These are phyloP conservation scores for Helicoverpa assulta DNA, from an alignment of 2,888 invertebrate genomes.

Conservation along the genomic window DNA sequence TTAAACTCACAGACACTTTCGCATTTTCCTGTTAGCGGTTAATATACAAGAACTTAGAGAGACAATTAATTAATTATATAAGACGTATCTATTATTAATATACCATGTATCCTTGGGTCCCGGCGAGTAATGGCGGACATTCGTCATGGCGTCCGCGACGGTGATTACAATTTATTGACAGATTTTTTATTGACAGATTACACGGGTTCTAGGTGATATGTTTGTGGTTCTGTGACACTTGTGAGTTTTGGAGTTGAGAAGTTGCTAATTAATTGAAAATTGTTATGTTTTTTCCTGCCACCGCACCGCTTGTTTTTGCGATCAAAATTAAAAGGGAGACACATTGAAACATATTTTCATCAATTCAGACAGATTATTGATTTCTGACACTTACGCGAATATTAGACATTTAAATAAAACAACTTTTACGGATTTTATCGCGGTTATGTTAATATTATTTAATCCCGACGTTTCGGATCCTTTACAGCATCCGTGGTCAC, in stretches of 20 bases:
- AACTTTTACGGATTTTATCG: too few relatives aligned
- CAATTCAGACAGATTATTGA: too few relatives aligned
- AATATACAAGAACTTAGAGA: background rate
- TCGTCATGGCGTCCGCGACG: conserved; percentile 18
- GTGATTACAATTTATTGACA: conserved; percentile 37
- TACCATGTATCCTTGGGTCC: conserved; percentile 7
- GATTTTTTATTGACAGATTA: conserved; percentile 24
- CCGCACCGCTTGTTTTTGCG: too few relatives aligned
- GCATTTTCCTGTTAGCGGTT: conserved; percentile 1
- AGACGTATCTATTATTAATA: conserved; percentile 7
- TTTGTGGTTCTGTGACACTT: background rate
- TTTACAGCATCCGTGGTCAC: too few relatives aligned
- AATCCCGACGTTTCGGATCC: too few relatives aligned
- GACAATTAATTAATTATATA: conserved; percentile 4
- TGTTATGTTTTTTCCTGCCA: too few relatives aligned
- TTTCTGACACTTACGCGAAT: too few relatives aligned
- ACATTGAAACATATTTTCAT: too few relatives aligned
- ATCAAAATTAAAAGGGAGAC: too few relatives aligned
- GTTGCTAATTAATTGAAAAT: too few relatives aligned
- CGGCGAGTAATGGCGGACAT: conserved; percentile 6
- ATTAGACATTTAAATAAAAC: too few relatives aligned
- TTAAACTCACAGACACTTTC: background rate
- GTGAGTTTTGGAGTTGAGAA: background rate
- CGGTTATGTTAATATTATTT: too few relatives aligned
- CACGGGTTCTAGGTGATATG: background rate